phyloP scores from a whole-genome alignment of 2,113 vertebrate species.

The Rhynchopsitta pachyrhyncha region DNA sequence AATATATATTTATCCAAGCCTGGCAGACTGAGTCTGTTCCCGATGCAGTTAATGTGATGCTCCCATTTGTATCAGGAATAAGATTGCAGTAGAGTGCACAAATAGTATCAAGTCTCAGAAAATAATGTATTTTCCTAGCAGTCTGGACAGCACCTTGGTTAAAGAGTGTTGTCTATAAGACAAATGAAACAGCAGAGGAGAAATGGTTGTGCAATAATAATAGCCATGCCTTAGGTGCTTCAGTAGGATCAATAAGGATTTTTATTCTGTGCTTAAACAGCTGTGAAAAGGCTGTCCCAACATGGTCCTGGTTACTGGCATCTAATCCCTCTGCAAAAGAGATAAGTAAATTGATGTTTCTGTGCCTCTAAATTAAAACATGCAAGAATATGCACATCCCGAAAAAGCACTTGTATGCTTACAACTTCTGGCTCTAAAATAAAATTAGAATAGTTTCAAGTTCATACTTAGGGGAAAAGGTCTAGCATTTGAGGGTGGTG shows the following conservation, averaged over 20 bases:
- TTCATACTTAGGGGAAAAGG: rapidly evolving
- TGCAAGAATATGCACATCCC: rapidly evolving
- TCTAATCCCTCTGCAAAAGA: not conserved
- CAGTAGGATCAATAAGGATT: slow-evolving; percentile 8
- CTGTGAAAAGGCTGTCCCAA: not conserved
- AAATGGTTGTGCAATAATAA: slow-evolving; percentile 24
- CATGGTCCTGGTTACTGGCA: not conserved
- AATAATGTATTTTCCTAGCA: not conserved
- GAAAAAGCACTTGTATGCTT: not conserved
- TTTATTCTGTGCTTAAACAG: slow-evolving; percentile 30
- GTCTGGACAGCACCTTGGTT: not conserved
- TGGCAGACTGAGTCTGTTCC: not conserved
- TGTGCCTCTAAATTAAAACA: not conserved
- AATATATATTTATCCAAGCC: not conserved
- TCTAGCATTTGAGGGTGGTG: not conserved
- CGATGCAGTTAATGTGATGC: not conserved
- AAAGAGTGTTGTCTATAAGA: not conserved
- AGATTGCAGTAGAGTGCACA: not conserved
- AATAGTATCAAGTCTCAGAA: not conserved
- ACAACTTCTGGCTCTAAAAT: not conserved
- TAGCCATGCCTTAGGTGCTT: not conserved
- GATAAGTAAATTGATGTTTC: not conserved
- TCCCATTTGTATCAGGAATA: not conserved
- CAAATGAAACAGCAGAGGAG: slow-evolving; percentile 3
- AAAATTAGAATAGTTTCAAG: not conserved